These are phyloP conservation scores for Taxidea taxus DNA, from an alignment of 2,113 vertebrate species.

Conservation along the genomic window DNA sequence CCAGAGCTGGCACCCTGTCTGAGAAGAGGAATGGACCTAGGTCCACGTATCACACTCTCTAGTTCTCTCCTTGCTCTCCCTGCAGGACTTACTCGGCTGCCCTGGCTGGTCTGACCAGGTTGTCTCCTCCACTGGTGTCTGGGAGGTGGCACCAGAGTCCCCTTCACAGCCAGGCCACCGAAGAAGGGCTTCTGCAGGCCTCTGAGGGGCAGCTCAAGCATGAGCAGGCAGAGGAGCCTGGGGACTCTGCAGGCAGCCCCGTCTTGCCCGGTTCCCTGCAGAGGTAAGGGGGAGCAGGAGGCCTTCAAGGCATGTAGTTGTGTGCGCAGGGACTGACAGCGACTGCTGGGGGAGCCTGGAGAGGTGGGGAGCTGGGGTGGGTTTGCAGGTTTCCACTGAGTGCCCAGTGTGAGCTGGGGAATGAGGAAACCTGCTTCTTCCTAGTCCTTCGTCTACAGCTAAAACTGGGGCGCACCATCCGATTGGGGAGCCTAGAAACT, in stretches of 20 bases:
- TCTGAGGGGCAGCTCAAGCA: not conserved
- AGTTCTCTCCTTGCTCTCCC: not conserved
- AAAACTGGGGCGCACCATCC: not conserved
- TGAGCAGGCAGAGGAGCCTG: not conserved
- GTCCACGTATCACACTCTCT: not conserved
- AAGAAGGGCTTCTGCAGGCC: not conserved
- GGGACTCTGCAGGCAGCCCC: not conserved
- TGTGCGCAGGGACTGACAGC: not conserved
- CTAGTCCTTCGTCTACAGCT: not conserved
- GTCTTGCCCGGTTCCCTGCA: not conserved
- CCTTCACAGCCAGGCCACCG: not conserved
- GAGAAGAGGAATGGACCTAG: not conserved
- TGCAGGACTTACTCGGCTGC: not conserved
- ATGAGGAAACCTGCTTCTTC: not conserved
- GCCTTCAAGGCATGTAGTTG: not conserved
- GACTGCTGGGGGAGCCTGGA: not conserved
- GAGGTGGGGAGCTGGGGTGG: not conserved
- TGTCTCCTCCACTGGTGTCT: constrained; percentile 46
- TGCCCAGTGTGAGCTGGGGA: not conserved
- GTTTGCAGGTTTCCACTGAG: not conserved
- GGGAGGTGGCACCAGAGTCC: constrained; percentile 25
- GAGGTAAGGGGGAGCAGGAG: constrained; percentile 54
- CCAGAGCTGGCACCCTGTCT: not conserved
- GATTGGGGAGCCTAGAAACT: not conserved
- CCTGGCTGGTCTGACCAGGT: constrained; percentile 50